Evolutionary conservation across 2,888 invertebrate genomes (phyloP), one percentile per base, ranked within the genome.

Genomic region (Petrolisthes manimaculis): DNA sequence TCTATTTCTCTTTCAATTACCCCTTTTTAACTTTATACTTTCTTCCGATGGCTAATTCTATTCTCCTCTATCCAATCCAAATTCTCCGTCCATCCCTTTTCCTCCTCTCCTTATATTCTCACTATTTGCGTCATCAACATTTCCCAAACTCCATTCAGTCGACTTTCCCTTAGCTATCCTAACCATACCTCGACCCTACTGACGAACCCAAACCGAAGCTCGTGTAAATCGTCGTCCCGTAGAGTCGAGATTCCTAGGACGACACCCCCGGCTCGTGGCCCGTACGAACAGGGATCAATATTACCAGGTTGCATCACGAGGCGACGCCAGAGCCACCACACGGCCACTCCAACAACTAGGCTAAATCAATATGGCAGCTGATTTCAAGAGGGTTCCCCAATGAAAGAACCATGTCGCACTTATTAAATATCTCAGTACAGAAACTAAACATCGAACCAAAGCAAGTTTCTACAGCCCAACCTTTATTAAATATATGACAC

Each of bases 351-450:
- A 4, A 4, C 6, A 81, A 67, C 67, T 81, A 67, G 37, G 71
- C 71, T 12, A 21, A 81, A 81, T 81, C 81, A 81, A 81, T 81
- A 81, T 67, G 67, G 81, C 81, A 67, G 14, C 81, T 81, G 81
- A 81, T 81, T 54, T 55, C 24, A 56, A 80, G 80, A 71, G 71
- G 71, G 71, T 18, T 71, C 71, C 71, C 6, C 18, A 71, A n/a
- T 5, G n/a, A 18, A 71, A 21, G n/a, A n/a, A 21, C 71, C n/a
- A n/a, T n/a, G 71, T 71, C 71, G 71, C n/a, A 71, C 5, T 71
- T 71, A 71, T n/a, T n/a, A 61, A 8, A 8, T 61, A 12, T 12
- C 61, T 14, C 14, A 12, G 61, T 12, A 61, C 61, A 12, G 14
- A 71, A 71, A n/a, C 5, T n/a, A 71, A n/a, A 71, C 14, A 71